Evolutionary conservation across 2,113 vertebrate genomes (phyloP), one percentile per base, ranked within the genome.

Genomic region (Ondatra zibethicus): DNA sequence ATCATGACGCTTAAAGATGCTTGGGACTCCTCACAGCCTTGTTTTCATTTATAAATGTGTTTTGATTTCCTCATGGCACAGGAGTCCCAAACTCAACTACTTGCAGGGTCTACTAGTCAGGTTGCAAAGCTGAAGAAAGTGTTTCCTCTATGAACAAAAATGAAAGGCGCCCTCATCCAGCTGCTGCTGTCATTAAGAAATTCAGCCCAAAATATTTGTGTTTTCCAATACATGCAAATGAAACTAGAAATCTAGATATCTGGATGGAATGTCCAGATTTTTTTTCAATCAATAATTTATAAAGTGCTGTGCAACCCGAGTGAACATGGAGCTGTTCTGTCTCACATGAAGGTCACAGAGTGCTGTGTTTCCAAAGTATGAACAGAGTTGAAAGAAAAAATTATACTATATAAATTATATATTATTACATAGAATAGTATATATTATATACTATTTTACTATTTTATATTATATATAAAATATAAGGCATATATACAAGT

Each of bases 221-320:
- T 45, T 52, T 92, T 90, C 75, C 58, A 85, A 66, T 88, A 95
- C 66, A 91, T 21, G 50, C 6, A 68, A 84, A 70, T 39, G 1
- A 87, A 95, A 85, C 7, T 29, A 58, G 82, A 93, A 96, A 88
- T 95, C 45, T 65, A 80, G 90, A 75, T 29, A 66, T 93, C 65
- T 76, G 23, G 52, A n/a, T 29, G 36, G 70, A 96, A 80, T 84
- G 5, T 52, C 31, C 61, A 87, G 36, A n/a, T 76, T 84, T 45
- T 52, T 50, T 58, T 58, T 27, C 58, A 50, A 2, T 58, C 42
- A 81, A 78, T 76, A 85, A 1, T 89, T 82, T 75, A 45, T 66
- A 85, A 96, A 94, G 70, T 70, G 50, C 4, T 25, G 5, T 63
- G 17, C 12, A 76, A 66, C 3, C 31, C 14, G 88, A 72, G 66